phyloP scores from a whole-genome alignment of 2,797 vertebrate species.

The Crocodylus rhombifer region DNA sequence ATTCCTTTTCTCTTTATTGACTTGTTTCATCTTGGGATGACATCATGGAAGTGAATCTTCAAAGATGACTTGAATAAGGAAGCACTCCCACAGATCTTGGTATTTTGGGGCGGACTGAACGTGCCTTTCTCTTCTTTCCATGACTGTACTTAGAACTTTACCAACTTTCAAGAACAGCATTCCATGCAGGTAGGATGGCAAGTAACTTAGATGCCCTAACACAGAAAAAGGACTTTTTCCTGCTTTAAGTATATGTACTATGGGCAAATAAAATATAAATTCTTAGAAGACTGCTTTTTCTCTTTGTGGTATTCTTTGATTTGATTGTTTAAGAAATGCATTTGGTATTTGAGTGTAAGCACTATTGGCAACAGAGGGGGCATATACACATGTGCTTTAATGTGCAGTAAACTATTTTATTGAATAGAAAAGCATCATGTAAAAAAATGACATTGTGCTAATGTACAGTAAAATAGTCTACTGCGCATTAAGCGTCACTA shows the following conservation, averaged over 20 bases:
- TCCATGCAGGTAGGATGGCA: background rate
- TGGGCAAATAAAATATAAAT: background rate
- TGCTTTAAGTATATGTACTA: background rate
- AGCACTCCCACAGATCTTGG: background rate
- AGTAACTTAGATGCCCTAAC: background rate
- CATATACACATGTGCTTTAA: too few relatives aligned
- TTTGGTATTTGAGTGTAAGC: background rate
- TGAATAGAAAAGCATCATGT: too few relatives aligned
- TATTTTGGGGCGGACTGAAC: background rate
- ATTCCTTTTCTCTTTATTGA: too few relatives aligned
- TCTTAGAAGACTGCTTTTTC: fast-evolving
- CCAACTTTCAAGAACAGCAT: background rate
- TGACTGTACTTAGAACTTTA: background rate
- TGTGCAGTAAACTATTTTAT: too few relatives aligned
- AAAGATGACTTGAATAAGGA: background rate
- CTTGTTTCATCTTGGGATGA: background rate
- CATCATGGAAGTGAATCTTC: background rate
- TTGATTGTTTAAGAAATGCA: background rate
- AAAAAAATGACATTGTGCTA: too few relatives aligned
- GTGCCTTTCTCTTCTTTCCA: background rate
- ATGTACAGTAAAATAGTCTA: too few relatives aligned
- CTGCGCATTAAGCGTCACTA: too few relatives aligned
- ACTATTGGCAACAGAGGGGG: background rate
- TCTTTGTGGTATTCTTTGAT: background rate
- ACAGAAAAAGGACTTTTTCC: background rate